Percentiles rank a stretch among this genome's conserved stretches.
phyloP scores from a whole-genome alignment of 2,113 vertebrate genomes.

The Spizaetus ornatus region DNA sequence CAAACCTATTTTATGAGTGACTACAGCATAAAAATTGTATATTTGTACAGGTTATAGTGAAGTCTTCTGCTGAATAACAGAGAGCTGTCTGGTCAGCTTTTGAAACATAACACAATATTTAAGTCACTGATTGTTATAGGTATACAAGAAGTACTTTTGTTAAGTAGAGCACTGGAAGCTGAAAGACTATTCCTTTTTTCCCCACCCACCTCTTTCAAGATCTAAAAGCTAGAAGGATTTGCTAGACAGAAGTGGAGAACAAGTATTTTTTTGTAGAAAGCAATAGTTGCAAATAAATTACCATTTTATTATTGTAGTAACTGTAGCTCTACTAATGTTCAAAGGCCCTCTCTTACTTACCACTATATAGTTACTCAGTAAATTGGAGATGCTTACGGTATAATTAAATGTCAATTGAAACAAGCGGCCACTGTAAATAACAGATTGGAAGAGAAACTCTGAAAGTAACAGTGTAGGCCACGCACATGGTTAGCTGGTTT shows the following conservation, averaged over 20 bases:
- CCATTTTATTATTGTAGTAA: neutral
- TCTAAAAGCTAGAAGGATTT: neutral
- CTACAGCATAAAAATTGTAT: constrained; percentile 22
- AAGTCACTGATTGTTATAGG: neutral
- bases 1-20: constrained; percentile 20
- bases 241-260: neutral
- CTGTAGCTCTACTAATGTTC: neutral
- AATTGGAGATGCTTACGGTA: neutral
- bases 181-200: neutral
- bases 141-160: neutral
- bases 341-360: neutral
- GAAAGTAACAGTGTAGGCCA: neutral
- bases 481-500: neutral
- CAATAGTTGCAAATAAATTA: neutral
- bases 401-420: neutral
- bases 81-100: neutral
- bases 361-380: neutral
- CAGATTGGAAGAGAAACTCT: neutral
- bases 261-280: neutral
- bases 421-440: neutral
- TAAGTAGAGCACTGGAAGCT: neutral
- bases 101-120: neutral
- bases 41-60: neutral
- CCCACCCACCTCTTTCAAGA: neutral
- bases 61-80: neutral